Evolutionary conservation across 2,113 vertebrate genomes (phyloP), one percentile per base, ranked within the genome.

Genomic region (Calonectris borealis): DNA sequence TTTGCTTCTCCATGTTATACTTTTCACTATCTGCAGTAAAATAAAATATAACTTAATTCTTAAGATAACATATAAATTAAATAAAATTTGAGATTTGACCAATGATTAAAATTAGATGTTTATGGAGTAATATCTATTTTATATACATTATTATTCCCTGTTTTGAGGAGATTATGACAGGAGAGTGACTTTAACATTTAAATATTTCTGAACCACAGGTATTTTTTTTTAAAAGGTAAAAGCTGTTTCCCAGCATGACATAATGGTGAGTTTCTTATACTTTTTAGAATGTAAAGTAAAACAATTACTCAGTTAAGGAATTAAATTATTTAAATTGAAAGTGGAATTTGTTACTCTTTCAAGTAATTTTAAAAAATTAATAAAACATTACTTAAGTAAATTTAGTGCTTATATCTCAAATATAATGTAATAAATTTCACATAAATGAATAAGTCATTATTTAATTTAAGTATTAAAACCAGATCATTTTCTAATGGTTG

Each of bases 371-470:
- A 17, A 54, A 85, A 95, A 94, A 94, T 97, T 96, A 96, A 96
- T 96, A 96, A 95, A 94, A 96, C 89, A 96, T 97, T 91, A 91
- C 81, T 89, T 95, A 96, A 91, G 93, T 91, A 94, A 97, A 96
- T 96, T 94, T 93, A 95, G 78, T 85, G 51, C 91, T 94, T 92
- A 52, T 96, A 66, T 91, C 92, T 96, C 84, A 94, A 93, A 96
- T 93, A 93, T 40, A 84, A 64, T 72, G 81, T 95, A 91, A 97
- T 96, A 93, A 87, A 95, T 93, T 95, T 94, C 86, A 96, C 64
- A 73, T 46, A 93, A 94, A 95, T 93, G 72, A 95, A 94, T 96
- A 95, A 96, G 62, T 94, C 75, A 95, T 96, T 89, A 94, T 88
- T 96, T 97, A 95, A 97, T 96, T 91, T 94, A 92, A 94, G 83